Base-by-base conservation (phyloP, 2,888 invertebrate genomes). In the Heteropelma amictum region DNA sequence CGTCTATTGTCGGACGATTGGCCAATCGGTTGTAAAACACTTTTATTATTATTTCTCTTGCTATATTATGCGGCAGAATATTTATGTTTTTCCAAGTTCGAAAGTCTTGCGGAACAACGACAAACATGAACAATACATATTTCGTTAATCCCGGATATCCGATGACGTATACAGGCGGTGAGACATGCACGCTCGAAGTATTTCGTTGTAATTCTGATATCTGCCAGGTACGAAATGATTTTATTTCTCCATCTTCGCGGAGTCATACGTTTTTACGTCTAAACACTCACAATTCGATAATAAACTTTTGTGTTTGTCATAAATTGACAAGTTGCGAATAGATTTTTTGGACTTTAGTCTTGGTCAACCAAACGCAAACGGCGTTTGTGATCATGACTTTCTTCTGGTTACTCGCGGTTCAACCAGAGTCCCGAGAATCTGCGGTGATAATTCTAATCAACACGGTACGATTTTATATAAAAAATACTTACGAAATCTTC, bases 401-500 rank as follows among this genome's bases (percentile, higher is more conserved):
- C 89, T 97, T 74, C 91, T 93, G 2, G 90, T 96, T 23, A 91
- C 93, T 0, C 95, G 95, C 0, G 93, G 94, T 0, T 93, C 93
- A 67, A 93, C 94, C 0, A 87, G 90, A 4, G 92, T 94, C 3
- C 95, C 95, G 0, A 87, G 90, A 0, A 92, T 97, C 72, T 97
- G 96, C 85, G 96, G 96, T 0, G 94, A 95, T 85, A 95, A 95
- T 87, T 92, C 93, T 0, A 95, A 95, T 0, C 94, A 96, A 86
- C 94, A 95, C 81, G 86, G 91, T 91, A 83, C 84, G 82, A 35
- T 10, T 38, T 38, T n/a, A n/a, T n/a, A n/a, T n/a, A n/a, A 12
- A 1, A 6, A 12, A 38, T 12, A 12, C 14, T 0, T 14, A 38
- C 10, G 12, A n/a, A 8, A 33, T 49, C 12, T 4, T 40, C 3